Evolutionary conservation across 2,113 vertebrate species (phyloP).

Genomic region (Axis porcinus): DNA sequence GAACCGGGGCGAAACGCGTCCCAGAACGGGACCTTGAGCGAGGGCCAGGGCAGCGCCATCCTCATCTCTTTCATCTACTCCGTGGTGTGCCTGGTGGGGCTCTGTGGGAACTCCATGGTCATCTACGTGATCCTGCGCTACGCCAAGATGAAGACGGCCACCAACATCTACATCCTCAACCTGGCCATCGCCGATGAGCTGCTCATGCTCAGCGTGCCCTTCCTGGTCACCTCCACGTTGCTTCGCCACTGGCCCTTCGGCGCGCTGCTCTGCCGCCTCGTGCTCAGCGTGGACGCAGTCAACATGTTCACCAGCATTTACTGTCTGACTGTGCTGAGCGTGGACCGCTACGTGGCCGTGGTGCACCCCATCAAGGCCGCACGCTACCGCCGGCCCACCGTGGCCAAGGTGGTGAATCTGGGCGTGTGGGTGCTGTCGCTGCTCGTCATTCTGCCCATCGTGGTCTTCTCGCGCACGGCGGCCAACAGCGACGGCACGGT

Average conservation of each 20-base stretch:
- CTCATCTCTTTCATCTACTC: conserved; percentile 94
- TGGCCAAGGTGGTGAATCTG: conserved; percentile 91
- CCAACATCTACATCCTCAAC: conserved; percentile 94
- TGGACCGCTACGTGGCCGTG: conserved; percentile 92
- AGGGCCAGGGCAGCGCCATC: conserved; percentile 88
- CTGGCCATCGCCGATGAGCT: conserved; percentile 91
- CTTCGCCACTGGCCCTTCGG: conserved; percentile 94
- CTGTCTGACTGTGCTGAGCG: conserved; percentile 91
- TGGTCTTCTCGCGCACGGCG: conserved; percentile 89
- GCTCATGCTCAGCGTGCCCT: conserved; percentile 93
- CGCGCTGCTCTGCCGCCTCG: conserved; percentile 89
- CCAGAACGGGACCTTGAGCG: conserved; percentile 85
- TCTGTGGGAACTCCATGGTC: conserved; percentile 93
- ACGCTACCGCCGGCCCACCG: conserved; percentile 89
- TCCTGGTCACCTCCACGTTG: conserved; percentile 90
- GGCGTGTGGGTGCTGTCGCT: conserved; percentile 91
- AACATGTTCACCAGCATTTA: conserved; percentile 97
- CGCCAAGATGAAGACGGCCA: conserved; percentile 94
- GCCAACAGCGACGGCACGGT: conserved; percentile 90
- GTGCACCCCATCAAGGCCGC: conserved; percentile 93
- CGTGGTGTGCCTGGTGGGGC: conserved; percentile 90
- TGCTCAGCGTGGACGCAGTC: conserved; percentile 93
- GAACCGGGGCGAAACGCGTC: conserved; percentile 69
- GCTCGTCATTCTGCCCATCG: conserved; percentile 90
- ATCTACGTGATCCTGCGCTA: conserved; percentile 94